These are phyloP conservation scores for Himalopsyche tibetana DNA, from an alignment of 2,888 invertebrate species.

Conservation along the genomic window DNA sequence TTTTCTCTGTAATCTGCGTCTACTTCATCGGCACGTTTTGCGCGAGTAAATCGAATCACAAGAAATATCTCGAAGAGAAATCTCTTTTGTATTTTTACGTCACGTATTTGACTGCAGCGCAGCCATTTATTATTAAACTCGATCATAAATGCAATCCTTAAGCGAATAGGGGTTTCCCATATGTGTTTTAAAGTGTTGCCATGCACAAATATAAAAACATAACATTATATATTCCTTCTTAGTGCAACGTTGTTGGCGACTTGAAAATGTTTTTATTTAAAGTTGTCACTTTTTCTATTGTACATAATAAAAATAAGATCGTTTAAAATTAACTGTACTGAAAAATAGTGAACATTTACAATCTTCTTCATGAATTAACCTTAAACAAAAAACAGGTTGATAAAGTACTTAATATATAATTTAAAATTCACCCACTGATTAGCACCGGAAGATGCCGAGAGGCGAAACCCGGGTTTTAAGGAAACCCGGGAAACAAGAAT, in stretches of 20 bases:
- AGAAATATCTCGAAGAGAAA: not conserved
- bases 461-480: no score
- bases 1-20: not conserved
- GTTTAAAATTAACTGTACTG: no score
- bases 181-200: no score
- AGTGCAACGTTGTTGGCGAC: not conserved
- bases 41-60: not conserved
- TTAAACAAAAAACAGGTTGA: no score
- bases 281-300: no score
- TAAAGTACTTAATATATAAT: no score
- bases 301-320: no score
- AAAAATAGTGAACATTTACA: no score
- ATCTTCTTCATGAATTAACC: no score
- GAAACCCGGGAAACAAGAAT: no score
- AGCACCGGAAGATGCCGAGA: no score
- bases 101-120: not conserved
- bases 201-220: not conserved
- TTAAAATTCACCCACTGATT: no score
- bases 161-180: not conserved
- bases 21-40: not conserved
- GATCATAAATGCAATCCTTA: not conserved
- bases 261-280: not conserved
- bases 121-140: constrained; percentile 5
- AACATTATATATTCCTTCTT: not conserved
- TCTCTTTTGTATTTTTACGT: not conserved